Conservation (phyloP, 2,113 vertebrate genomes). For the Nothobranchius kuhntae region DNA sequence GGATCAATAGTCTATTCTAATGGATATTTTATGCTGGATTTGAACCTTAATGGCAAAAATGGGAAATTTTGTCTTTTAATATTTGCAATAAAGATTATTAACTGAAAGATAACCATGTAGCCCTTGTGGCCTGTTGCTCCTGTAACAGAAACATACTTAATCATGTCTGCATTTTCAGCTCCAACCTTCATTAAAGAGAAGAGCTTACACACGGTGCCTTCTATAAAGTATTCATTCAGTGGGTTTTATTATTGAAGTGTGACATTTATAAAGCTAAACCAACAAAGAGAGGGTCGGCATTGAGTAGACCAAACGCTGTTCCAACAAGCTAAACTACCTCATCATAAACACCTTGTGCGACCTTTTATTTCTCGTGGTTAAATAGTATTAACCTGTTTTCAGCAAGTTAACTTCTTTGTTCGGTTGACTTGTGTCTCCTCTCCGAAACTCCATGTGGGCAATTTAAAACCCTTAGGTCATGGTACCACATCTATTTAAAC, state of each 20-base stretch:
- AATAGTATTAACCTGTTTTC: conserved; percentile 18
- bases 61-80: too few relatives aligned
- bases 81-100: too few relatives aligned
- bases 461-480: conserved; percentile 4
- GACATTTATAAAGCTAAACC: conserved; percentile 30
- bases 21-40: too few relatives aligned
- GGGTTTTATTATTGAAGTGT: conserved; percentile 39
- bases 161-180: background rate
- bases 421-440: conserved; percentile 5
- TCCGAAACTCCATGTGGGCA: conserved; percentile 21
- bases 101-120: background rate
- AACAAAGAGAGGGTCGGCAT: conserved; percentile 21
- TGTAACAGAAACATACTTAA: conserved; percentile 10
- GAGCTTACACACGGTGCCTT: conserved; percentile 7
- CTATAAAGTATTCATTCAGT: conserved; percentile 42
- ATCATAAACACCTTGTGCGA: conserved; percentile 61
- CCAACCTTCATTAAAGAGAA: conserved; percentile 37
- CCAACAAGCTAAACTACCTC: conserved; percentile 43
- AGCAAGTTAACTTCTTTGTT: background rate
- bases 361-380: conserved; percentile 45
- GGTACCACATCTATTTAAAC: conserved; percentile 9
- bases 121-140: background rate
- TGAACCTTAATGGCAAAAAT: too few relatives aligned
- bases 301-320: conserved; percentile 37
- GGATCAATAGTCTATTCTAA: too few relatives aligned